These are phyloP conservation scores for Hestina assimilis DNA, from an alignment of 1,140 invertebrate genomes.

Conservation along the genomic window DNA sequence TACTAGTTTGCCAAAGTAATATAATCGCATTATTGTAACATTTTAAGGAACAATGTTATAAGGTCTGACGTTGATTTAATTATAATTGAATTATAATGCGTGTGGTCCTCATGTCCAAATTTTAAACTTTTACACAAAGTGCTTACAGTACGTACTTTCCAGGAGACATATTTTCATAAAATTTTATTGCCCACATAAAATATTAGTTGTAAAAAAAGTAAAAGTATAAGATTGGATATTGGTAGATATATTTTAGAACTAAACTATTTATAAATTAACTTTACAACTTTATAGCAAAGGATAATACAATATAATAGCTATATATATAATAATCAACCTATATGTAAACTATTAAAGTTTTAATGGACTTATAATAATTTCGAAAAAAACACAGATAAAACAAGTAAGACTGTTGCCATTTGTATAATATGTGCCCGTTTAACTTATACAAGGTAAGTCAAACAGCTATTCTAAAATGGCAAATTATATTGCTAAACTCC, in stretches of 20 bases:
- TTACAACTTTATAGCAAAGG: conserved; percentile 11
- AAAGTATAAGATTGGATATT: neutral
- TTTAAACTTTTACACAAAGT: conserved; percentile 21
- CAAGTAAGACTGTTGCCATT: conserved; percentile 8
- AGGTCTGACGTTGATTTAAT: neutral
- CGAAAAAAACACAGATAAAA: neutral
- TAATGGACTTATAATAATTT: neutral
- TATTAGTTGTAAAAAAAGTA: conserved; percentile 23
- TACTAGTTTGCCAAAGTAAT: neutral
- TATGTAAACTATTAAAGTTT: neutral
- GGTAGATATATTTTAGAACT: conserved; percentile 3
- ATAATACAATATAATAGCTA: conserved; percentile 8
- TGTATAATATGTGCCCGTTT: conserved; percentile 4
- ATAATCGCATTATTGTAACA: neutral
- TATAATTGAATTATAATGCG: conserved; percentile 12
- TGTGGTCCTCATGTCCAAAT: conserved; percentile 10
- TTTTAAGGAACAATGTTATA: neutral
- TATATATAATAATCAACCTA: conserved; percentile 7
- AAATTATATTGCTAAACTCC: conserved; percentile 2
- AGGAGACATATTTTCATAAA: conserved; percentile 76
- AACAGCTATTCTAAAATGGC: conserved; percentile 2
- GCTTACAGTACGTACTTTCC: conserved; percentile 26
- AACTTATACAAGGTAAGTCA: conserved; percentile 4
- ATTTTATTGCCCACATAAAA: conserved; percentile 72
- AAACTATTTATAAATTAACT: conserved; percentile 6